A percentile compares a stretch with the other conserved stretches of the same genome.
These are phyloP conservation scores for Philereme vetulata DNA, from an alignment of 2,888 invertebrate species.

Conservation along the genomic window DNA sequence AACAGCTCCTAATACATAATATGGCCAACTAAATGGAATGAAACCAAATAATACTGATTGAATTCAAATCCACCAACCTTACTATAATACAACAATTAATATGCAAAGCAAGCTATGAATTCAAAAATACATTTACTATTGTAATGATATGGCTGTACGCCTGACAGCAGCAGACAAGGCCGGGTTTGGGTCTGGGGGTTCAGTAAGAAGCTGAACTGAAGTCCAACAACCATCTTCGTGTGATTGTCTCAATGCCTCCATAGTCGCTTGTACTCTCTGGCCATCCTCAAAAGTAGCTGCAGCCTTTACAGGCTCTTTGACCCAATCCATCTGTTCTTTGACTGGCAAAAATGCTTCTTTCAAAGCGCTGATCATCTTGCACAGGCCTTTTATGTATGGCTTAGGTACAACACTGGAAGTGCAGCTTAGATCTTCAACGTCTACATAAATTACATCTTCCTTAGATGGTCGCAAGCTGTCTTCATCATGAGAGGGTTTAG, in stretches of 20 bases:
- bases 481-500: conserved; percentile 71
- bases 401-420: conserved; percentile 89
- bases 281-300: conserved; percentile 98
- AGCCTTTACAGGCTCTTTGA: conserved; percentile 93
- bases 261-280: conserved; percentile 96
- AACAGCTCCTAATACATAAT: conserved; percentile 25
- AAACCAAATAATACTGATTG: conserved; percentile 42
- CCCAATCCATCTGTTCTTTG: conserved; percentile 94
- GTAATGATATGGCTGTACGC: conserved; percentile 87
- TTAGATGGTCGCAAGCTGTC: conserved; percentile 84
- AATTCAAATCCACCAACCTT: conserved; percentile 26
- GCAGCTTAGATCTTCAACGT: conserved; percentile 92
- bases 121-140: conserved; percentile 59
- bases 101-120: conserved; percentile 40
- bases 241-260: conserved; percentile 95
- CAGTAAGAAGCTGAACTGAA: conserved; percentile 90
- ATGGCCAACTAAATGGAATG: conserved; percentile 33
- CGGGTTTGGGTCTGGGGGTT: conserved; percentile 93
- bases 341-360: conserved; percentile 94
- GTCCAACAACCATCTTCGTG: conserved; percentile 95
- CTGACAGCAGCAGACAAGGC: conserved; percentile 89
- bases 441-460: conserved; percentile 91
- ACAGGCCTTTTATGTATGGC: conserved; percentile 94
- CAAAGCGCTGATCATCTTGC: conserved; percentile 94
- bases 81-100: conserved; percentile 11